Evolutionary conservation across 2,888 invertebrate genomes (phyloP).

Genomic region (Strigamia crassipes): DNA sequence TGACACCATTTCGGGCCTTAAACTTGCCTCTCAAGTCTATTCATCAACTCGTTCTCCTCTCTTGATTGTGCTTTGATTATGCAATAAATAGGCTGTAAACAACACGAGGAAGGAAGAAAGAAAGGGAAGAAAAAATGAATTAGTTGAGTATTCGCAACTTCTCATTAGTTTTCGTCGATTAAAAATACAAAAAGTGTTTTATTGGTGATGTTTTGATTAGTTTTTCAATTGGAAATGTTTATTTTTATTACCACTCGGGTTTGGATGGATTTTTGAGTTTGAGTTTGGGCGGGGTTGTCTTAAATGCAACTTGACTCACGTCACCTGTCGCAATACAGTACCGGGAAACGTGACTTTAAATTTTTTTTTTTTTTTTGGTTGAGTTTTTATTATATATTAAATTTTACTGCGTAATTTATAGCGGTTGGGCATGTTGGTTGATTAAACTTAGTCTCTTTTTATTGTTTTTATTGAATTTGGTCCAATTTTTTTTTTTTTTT

Average conservation of each 20-base stretch:
- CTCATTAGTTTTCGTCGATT: not conserved
- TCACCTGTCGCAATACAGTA: not conserved
- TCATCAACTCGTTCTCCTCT: conserved; percentile 40
- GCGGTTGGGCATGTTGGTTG: not conserved
- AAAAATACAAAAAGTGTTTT: not conserved
- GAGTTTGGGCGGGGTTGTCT: not conserved
- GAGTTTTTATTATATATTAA: not conserved
- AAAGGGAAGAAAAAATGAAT: not conserved
- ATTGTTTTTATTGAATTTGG: not conserved
- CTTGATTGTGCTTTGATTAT: conserved; percentile 38
- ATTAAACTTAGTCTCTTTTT: not conserved
- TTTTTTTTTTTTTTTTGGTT: not conserved
- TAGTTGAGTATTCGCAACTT: conserved; percentile 19
- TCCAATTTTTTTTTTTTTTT: not conserved
- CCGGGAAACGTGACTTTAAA: conserved; percentile 14
- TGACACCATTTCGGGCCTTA: conserved; percentile 42
- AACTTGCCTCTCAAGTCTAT: conserved; percentile 43
- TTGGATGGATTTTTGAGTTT: not conserved
- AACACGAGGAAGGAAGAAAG: conserved; percentile 1
- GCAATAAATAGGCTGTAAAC: conserved; percentile 42
- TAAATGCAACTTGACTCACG: conserved; percentile 17
- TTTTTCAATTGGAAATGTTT: not conserved
- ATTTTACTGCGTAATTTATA: conserved; percentile 11
- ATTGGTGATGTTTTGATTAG: not conserved
- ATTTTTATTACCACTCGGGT: not conserved